These are phyloP conservation scores for Spicauda simplicius DNA, from an alignment of 2,888 invertebrate genomes.

Conservation along the genomic window DNA sequence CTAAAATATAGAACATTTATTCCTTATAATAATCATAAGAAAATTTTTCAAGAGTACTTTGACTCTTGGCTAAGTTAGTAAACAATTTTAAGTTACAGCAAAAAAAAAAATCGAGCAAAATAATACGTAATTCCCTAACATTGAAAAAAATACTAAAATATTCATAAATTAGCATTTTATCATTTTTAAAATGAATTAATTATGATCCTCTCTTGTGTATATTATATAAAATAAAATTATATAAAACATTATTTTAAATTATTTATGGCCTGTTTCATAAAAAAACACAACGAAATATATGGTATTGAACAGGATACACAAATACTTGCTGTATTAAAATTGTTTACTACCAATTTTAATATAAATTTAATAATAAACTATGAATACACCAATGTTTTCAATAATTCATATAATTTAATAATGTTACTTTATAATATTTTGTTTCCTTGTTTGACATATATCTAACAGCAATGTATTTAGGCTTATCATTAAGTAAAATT, in stretches of 20 bases:
- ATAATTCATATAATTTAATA: constrained; percentile 41
- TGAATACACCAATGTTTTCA: constrained; percentile 48
- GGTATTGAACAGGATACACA: neutral
- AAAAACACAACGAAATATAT: too few species aligned
- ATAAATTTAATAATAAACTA: constrained; percentile 46
- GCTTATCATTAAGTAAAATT: constrained; percentile 44
- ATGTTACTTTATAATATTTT: constrained; percentile 36
- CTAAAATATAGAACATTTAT: constrained; percentile 72
- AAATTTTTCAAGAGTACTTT: constrained; percentile 63
- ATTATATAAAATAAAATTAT: too few species aligned
- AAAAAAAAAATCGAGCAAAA: too few species aligned
- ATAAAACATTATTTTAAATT: too few species aligned
- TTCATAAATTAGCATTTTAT: too few species aligned
- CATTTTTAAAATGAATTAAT: too few species aligned
- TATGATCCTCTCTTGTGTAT: too few species aligned
- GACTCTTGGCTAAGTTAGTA: constrained; percentile 50
- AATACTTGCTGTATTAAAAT: constrained; percentile 31
- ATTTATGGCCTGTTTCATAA: too few species aligned
- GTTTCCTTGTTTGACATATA: constrained; percentile 39
- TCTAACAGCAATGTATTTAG: constrained; percentile 47
- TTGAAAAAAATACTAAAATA: too few species aligned
- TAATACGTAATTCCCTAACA: neutral
- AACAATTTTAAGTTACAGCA: constrained; percentile 45
- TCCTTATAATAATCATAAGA: constrained; percentile 83
- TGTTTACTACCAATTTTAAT: constrained; percentile 46